Base-by-base conservation (phyloP, 1,140 invertebrate genomes). In the Aphis gossypii region DNA sequence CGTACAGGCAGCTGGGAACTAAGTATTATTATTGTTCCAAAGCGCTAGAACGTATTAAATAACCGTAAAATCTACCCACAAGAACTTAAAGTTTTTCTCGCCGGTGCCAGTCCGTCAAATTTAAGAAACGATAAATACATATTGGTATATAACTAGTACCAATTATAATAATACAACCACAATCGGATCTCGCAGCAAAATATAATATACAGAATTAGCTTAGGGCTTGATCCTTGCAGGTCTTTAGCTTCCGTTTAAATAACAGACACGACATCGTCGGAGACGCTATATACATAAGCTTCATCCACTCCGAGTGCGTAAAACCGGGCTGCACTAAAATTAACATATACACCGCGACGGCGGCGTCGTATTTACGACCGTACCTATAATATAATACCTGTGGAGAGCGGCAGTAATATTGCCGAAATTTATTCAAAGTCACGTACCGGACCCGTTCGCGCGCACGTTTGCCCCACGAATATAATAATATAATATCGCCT, bases 401-500 rank as follows among this genome's bases (percentile, higher is more conserved):
- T 35, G 48, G n/a, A 20, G 48, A 14, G n/a, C 48, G 48, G 18
- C 88, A 9, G 51, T 25, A 41, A 89, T 46, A 68, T 82, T 41
- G 56, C 46, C 88, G 48, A 51, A 90, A 89, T 90, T 46, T 51
- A 83, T 88, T 93, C 89, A n/a, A 23, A 82, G 82, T 86, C 56
- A 89, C 93, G 87, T 93, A 94, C 82, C 48, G 86, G 44, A 83
- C 48, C 30, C 41, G 84, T 41, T 86, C 35, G 76, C 35, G 30
- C 30, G 60, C 60, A n/a, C 60, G 30, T 76, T 76, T n/a, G 30
- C 60, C 30, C n/a, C 30, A 76, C 60, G 30, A 76, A 76, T 76
- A 35, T 76, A 76, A 76, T n/a, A 18, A 68, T 68, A 76, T n/a
- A 76, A 60, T 30, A 76, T 76, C 30, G n/a, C 60, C 60, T 76